Base-by-base conservation (phyloP, 2,113 vertebrate species). In the Stegostoma tigrinum region DNA sequence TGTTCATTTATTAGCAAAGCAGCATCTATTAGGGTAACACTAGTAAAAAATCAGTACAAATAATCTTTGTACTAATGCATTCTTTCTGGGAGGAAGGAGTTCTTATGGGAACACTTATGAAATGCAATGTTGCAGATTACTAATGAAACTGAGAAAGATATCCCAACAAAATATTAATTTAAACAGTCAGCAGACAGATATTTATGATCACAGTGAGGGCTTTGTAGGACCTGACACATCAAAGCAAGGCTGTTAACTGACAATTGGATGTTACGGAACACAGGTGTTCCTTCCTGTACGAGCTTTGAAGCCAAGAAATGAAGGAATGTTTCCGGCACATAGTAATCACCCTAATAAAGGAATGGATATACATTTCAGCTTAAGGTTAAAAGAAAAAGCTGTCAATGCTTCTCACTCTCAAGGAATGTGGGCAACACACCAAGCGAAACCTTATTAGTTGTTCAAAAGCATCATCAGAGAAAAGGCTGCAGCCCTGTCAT, bases 231-330 rank as follows among this genome's bases (percentile, higher is more conserved):
- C 97, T 97, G 97, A 97, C 97, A 97, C 97, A 97, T 98, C 97
- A 98, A 98, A 97, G 97, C 96, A 96, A 68, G 87, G 96, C 96
- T 96, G 96, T 95, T 97, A 97, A 97, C 97, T 12, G 38, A 96
- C 97, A 97, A 97, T 97, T 97, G 97, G 93, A 97, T 96, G 97
- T 96, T 96, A 96, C 93, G 96, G 97, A 97, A 97, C 97, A 97
- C 98, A 98, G 98, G 97, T 98, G 97, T 98, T 98, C 98, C 97
- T 98, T 98, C 97, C 97, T 97, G 96, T 95, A 96, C 96, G 96
- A 96, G 97, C 98, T 98, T 98, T 98, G 97, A 98, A 98, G 97
- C 97, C 97, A 97, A 97, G 97, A 97, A 97, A 98, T 97, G 97
- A 98, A 98, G 98, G 97, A 97, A 98, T 97, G 97, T 97, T 97